A percentile compares a stretch with the other conserved stretches of the same genome.
Evolutionary conservation across 1,140 invertebrate genomes (phyloP).

Genomic region (Drosophila equinoxialis): DNA sequence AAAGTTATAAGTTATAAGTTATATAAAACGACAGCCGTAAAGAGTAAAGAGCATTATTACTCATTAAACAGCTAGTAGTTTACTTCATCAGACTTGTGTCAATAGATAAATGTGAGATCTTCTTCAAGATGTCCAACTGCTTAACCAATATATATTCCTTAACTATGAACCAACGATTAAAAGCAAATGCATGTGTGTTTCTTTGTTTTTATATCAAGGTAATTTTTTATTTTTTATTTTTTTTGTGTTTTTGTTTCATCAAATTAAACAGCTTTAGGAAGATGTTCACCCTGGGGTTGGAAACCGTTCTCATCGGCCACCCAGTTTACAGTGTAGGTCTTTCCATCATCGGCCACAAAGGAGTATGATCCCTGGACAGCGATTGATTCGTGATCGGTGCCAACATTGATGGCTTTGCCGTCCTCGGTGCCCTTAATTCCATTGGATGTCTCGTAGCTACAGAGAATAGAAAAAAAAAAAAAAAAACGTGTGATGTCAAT

Average conservation of each 20-base stretch:
- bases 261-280: no score
- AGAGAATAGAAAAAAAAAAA: neutral
- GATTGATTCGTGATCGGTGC: conserved; percentile 70
- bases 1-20: no score
- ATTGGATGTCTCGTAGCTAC: conserved; percentile 29
- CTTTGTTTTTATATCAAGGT: neutral
- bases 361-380: conserved; percentile 84
- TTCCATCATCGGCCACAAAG: conserved; percentile 86
- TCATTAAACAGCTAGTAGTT: no score
- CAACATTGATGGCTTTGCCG: conserved; percentile 41
- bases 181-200: no score
- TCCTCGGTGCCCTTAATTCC: conserved; percentile 1
- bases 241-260: no score
- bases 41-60: no score
- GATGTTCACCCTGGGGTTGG: conserved; percentile 87
- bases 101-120: no score
- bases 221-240: no score
- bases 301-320: conserved; percentile 90
- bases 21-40: no score
- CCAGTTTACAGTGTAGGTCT: conserved; percentile 86
- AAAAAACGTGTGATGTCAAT: neutral
- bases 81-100: no score
- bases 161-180: neutral
- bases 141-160: no score
- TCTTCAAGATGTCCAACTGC: no score